Evolutionary conservation across 2,113 vertebrate species (phyloP).

Genomic region (Capricornis sumatraensis): DNA sequence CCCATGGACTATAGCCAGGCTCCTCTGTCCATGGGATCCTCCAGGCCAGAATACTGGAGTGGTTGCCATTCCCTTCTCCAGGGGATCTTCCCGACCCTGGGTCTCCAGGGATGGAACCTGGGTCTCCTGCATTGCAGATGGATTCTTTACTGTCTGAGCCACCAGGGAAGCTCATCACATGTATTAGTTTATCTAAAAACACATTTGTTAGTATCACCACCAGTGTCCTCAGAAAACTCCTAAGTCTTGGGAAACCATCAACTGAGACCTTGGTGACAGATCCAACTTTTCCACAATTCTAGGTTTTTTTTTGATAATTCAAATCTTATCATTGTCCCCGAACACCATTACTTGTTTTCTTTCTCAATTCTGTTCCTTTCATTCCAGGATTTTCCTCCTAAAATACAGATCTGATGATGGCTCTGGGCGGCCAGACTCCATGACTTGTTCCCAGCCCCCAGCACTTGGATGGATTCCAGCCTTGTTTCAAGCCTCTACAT

Average conservation of each 20-base stretch:
- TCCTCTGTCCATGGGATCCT: not conserved
- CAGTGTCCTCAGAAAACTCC: not conserved
- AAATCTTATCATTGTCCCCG: not conserved
- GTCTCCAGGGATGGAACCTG: not conserved
- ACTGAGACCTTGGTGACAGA: not conserved
- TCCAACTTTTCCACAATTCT: not conserved
- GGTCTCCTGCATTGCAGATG: not conserved
- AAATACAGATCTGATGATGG: not conserved
- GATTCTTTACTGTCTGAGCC: not conserved
- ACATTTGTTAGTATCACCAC: not conserved
- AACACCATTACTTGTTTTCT: not conserved
- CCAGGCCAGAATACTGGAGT: not conserved
- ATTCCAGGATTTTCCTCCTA: not conserved
- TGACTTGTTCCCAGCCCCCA: not conserved
- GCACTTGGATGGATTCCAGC: not conserved
- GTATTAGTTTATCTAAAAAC: not conserved
- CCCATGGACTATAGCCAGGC: not conserved
- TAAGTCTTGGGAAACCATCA: not conserved
- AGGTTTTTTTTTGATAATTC: not conserved
- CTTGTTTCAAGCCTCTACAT: not conserved
- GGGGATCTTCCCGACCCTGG: not conserved
- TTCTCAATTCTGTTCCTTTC: not conserved
- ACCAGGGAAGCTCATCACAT: not conserved
- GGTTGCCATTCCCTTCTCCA: not conserved
- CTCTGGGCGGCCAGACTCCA: not conserved